Base-by-base conservation (phyloP, 2,888 invertebrate genomes). In the Galeopsomyia nigrocyanea region DNA sequence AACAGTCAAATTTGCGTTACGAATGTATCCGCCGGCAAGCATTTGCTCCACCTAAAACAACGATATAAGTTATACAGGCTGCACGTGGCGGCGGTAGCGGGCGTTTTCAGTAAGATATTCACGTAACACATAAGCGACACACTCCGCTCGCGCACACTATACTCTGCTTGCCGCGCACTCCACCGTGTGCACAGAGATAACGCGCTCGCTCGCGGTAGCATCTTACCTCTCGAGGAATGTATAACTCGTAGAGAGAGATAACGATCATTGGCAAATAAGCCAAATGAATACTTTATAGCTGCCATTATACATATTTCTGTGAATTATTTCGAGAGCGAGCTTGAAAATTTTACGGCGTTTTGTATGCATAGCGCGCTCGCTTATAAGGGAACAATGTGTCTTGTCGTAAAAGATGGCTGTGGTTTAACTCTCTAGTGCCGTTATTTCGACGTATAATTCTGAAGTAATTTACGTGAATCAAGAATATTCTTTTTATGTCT, bases 91-190 rank as follows among this genome's bases (percentile, higher is more conserved):
- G 76, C 78, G 79, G 39, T 39, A 13, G 75, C 61, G 75, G 70
- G 80, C 80, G 79, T 80, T 39, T 85, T 84, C 81, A 80, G 83
- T 84, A 85, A 85, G 83, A 82, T 81, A 83, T 85, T 85, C 85
- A 85, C 85, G 85, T 85, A 85, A 83, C 85, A 81, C 84, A 84
- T 85, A 85, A 85, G 85, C 84, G 84, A 84, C 80, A 71, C 78
- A 80, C 76, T 78, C 81, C 81, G 81, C 26, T 5, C 26, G 26
- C 46, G 55, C 39, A 10, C 39, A 39, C 39, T 3, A 39, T 31
- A 31, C n/a, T 31, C 7, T 7, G 10, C 39, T 39, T 39, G 14
- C 26, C 19, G 63, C 82, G 82, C 84, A 83, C 78, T 81, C 26
- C 82, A 83, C 83, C 82, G 84, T 84, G 84, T 84, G 84, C 85